A percentile compares a stretch with the other conserved stretches of the same genome.
phyloP scores from a whole-genome alignment of 2,797 vertebrate genomes.

The Austrolebias charrua region DNA sequence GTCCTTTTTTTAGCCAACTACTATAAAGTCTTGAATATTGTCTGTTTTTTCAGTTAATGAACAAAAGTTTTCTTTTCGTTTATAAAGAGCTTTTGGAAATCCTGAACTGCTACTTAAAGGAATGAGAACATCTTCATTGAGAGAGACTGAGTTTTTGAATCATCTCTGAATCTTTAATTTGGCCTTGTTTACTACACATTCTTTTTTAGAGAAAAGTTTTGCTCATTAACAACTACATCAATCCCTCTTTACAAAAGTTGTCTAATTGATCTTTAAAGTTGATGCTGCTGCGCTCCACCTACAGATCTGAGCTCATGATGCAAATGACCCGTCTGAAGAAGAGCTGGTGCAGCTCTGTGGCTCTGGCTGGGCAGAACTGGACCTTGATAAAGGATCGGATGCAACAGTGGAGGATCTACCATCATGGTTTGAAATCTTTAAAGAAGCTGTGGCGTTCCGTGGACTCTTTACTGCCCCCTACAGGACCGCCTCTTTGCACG shows the following conservation, averaged over 20 bases:
- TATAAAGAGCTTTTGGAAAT: background rate
- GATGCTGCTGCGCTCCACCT: background rate
- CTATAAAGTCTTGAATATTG: background rate
- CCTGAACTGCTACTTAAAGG: no score
- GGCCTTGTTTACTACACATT: no score
- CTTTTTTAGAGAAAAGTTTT: no score
- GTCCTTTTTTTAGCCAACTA: no score
- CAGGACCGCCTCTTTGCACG: slow-evolving; percentile 61
- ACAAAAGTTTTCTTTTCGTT: background rate
- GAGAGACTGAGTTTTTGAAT: no score
- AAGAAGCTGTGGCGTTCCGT: slow-evolving; percentile 71
- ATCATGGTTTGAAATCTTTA: slow-evolving; percentile 65
- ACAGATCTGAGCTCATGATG: slow-evolving; percentile 79
- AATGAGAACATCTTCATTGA: no score
- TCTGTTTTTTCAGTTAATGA: background rate
- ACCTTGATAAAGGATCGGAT: slow-evolving; percentile 58
- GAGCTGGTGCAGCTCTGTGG: slow-evolving; percentile 77
- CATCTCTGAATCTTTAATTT: no score
- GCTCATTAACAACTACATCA: no score
- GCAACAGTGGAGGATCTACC: slow-evolving; percentile 77
- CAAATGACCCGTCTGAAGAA: slow-evolving; percentile 73
- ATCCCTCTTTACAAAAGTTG: no score
- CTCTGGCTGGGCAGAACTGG: slow-evolving; percentile 63
- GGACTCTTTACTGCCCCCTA: slow-evolving; percentile 65
- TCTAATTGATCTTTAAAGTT: no score